phyloP scores from a whole-genome alignment of 2,113 vertebrate genomes.

The Tychaedon coryphoeus region DNA sequence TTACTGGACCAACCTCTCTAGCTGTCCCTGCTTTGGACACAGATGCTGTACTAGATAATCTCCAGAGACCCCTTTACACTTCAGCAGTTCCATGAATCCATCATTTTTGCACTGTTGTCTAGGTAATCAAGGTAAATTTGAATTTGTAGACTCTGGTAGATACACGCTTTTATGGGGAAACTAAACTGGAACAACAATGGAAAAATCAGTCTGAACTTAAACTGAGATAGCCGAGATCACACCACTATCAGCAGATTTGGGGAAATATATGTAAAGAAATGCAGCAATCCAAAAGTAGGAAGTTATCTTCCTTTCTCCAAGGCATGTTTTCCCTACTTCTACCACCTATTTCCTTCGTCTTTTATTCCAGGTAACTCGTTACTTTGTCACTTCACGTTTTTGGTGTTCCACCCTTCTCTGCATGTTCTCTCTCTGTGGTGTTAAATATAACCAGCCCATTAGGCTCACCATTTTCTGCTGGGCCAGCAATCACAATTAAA shows the following conservation, averaged over 20 bases:
- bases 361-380: not conserved
- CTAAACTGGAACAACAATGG: not conserved
- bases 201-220: not conserved
- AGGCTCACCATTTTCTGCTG: not conserved
- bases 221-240: not conserved
- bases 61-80: not conserved
- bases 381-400: not conserved
- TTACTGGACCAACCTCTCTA: not conserved
- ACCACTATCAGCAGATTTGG: not conserved
- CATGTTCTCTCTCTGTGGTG: not conserved
- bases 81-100: not conserved
- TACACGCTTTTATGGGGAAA: not conserved
- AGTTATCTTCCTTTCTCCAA: not conserved
- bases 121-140: not conserved
- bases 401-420: not conserved
- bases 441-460: not conserved
- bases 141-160: not conserved
- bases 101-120: not conserved
- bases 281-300: not conserved
- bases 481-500: conserved; percentile 1
- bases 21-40: not conserved
- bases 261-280: not conserved
- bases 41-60: not conserved
- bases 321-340: not conserved
- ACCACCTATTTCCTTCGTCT: not conserved